These are phyloP conservation scores for Phrynocephalus vlangalii DNA, from an alignment of 2,797 vertebrate genomes.

Conservation along the genomic window DNA sequence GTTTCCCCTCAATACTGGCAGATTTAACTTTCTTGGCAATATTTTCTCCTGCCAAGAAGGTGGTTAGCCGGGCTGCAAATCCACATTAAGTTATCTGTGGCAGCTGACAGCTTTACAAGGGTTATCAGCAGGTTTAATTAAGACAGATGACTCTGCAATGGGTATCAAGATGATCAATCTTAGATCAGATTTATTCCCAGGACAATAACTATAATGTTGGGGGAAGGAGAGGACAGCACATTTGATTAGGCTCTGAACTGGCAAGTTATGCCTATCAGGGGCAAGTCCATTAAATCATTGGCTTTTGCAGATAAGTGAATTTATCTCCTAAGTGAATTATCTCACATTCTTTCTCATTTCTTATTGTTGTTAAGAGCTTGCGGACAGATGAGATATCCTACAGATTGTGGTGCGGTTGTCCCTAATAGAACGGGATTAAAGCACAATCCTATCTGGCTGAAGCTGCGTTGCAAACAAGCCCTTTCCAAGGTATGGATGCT, in stretches of 20 bases:
- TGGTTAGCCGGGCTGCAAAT: not conserved
- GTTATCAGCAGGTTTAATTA: not conserved
- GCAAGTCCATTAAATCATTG: not conserved
- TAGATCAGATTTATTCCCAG: not conserved
- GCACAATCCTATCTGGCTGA: no score
- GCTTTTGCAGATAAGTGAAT: not conserved
- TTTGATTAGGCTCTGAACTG: not conserved
- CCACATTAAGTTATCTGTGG: not conserved
- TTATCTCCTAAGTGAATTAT: not conserved
- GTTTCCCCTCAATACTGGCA: not conserved
- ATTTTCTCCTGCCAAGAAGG: not conserved
- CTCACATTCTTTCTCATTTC: not conserved
- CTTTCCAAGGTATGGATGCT: no score
- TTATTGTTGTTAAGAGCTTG: not conserved
- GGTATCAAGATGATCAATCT: conserved; percentile 17
- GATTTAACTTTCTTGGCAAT: not conserved
- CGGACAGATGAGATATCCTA: not conserved
- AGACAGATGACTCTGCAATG: not conserved
- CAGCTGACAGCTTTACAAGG: not conserved
- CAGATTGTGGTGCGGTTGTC: not conserved
- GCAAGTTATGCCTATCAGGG: not conserved
- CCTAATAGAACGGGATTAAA: not conserved
- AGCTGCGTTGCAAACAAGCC: no score
- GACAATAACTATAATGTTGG: not conserved
- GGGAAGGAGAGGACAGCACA: not conserved